Percentiles rank a stretch among this genome's conserved stretches.
Evolutionary conservation across 2,113 vertebrate species (phyloP).

Genomic region (Mustelus asterias): DNA sequence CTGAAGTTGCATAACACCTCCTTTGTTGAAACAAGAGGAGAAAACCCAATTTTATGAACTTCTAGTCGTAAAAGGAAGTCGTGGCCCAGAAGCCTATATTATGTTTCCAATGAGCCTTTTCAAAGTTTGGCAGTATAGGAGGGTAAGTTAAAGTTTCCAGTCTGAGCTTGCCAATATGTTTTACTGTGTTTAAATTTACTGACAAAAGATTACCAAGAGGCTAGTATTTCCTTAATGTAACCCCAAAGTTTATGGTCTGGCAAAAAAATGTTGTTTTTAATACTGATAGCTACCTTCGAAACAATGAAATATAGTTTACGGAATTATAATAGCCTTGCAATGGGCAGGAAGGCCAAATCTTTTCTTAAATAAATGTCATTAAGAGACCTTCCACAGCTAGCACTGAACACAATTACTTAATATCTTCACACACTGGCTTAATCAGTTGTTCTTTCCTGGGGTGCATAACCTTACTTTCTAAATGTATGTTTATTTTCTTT

Average conservation of each 20-base stretch:
- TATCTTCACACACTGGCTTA: not conserved
- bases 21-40: not conserved
- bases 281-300: not conserved
- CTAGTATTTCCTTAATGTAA: slow-evolving; percentile 19
- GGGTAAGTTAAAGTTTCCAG: not conserved
- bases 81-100: not conserved
- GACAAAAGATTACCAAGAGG: not conserved
- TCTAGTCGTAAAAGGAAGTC: slow-evolving; percentile 1
- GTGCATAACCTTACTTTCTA: not conserved
- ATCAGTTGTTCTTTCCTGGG: not conserved
- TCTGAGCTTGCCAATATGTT: not conserved
- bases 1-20: not conserved
- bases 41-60: not conserved
- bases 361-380: not conserved
- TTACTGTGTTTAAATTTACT: not conserved
- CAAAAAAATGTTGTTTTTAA: not conserved
- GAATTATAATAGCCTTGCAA: not conserved
- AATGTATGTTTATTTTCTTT: not conserved
- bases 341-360: not conserved
- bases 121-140: not conserved
- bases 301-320: slow-evolving; percentile 2
- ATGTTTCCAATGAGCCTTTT: slow-evolving; percentile 15
- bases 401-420: not conserved
- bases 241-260: not conserved
- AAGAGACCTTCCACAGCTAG: not conserved